Evolutionary conservation across 2,797 vertebrate species (phyloP), one percentile per base, ranked within the genome.

Genomic region (Odontamblyopus rebecca): DNA sequence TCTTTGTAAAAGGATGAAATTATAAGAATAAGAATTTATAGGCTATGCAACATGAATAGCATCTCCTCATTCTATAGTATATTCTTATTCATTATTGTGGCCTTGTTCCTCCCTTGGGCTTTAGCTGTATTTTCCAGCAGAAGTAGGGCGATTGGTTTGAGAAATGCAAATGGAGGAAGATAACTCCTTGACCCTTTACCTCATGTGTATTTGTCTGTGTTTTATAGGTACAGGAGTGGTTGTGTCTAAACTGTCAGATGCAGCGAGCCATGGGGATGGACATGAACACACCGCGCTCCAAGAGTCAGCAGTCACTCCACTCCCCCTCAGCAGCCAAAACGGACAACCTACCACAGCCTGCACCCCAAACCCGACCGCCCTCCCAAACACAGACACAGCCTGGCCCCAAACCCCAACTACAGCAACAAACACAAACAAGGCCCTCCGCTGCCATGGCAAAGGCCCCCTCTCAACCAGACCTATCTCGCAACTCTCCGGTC

Each of bases 191-290:
- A 51, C 44, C 15, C 53, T 53, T 12, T 32, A 50, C 6, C 27
- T 54, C 18, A 32, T 23, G 15, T 73, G 54, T 77, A 2, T 77
- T 70, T 66, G 51, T 41, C 29, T 32, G 67, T 32, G 23, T 12
- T 80, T 67, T 72, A 81, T 84, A 99, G 98, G 96, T 99, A 73
- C 95, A 99, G 81, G 98, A 99, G 89, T 99, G 98, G 98, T 92
- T 99, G 69, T 99, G 98, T 91, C 93, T 99, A 85, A 99, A 99
- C 91, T 99, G 98, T 92, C 98, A 99, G 95, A 99, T 99, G 98
- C 98, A 99, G 93, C 94, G 98, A 86, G 97, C 98, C 0, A 84
- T 99, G 88, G 98, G 98, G 71, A 99, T 99, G 96, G 97, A 99
- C 90, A 99, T 99, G 97, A 97, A 95, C 73, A 98, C 97, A 0